Evolutionary conservation across 2,797 vertebrate species (phyloP).

Genomic region (Dendrocincla tyrannina): DNA sequence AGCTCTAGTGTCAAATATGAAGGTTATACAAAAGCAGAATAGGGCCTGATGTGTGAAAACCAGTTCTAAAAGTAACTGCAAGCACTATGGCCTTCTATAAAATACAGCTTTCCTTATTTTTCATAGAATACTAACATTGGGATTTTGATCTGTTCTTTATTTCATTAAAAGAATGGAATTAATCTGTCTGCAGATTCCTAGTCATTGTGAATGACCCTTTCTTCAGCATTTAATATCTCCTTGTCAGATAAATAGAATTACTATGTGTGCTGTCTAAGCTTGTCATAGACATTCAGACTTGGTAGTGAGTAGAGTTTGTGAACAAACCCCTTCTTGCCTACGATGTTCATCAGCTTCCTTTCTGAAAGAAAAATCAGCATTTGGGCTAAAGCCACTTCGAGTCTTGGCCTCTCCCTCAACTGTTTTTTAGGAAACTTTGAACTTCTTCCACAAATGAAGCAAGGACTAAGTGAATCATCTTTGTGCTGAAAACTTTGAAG

Average conservation of each 20-base stretch:
- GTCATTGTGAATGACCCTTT: background rate
- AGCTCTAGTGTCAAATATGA: background rate
- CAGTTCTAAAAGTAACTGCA: background rate
- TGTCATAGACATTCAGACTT: background rate
- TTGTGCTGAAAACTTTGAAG: background rate
- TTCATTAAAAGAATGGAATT: background rate
- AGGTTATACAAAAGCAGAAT: background rate
- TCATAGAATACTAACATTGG: background rate
- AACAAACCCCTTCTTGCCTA: background rate
- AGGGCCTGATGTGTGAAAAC: background rate
- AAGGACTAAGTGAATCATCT: background rate
- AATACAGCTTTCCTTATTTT: background rate
- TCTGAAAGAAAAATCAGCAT: background rate
- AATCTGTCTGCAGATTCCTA: background rate
- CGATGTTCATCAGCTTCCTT: background rate
- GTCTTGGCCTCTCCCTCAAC: background rate
- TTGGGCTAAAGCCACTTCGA: background rate
- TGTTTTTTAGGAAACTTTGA: background rate
- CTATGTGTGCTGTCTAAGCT: background rate
- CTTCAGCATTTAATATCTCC: background rate
- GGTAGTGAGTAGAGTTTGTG: background rate
- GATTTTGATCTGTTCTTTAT: background rate
- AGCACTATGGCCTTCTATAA: background rate
- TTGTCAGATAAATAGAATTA: background rate
- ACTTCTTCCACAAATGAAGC: background rate